A percentile compares a stretch with the other conserved stretches of the same genome.
phyloP scores from a whole-genome alignment of 1,140 invertebrate species.

The Pogonus chalceus region DNA sequence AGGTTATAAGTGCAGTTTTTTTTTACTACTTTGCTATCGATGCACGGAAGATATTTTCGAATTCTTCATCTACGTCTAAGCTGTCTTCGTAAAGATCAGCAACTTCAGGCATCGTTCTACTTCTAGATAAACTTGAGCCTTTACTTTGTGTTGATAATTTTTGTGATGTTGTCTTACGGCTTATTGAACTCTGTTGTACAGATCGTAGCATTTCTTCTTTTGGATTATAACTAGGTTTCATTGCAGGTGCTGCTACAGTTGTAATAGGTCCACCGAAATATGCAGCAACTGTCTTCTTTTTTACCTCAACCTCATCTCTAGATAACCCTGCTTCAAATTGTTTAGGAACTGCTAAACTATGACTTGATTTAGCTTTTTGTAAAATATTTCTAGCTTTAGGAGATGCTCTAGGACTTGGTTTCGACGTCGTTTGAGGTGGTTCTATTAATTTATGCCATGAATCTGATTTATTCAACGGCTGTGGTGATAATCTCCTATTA shows the following conservation, averaged over 20 bases:
- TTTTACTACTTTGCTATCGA: constrained; percentile 19
- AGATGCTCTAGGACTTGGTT: constrained; percentile 28
- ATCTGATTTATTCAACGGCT: constrained; percentile 58
- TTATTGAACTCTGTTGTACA: constrained; percentile 35
- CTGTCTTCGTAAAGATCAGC: constrained; percentile 55
- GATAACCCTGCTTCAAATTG: constrained; percentile 69
- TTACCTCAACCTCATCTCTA: constrained; percentile 58
- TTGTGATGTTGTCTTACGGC: constrained; percentile 38
- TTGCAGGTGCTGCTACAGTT: constrained; percentile 4
- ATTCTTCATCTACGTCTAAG: constrained; percentile 62
- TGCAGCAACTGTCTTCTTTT: constrained; percentile 68
- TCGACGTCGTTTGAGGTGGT: constrained; percentile 31
- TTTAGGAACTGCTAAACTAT: constrained; percentile 56
- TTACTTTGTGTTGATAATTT: constrained; percentile 38
- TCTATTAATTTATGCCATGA: constrained; percentile 63
- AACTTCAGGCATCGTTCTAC: constrained; percentile 60
- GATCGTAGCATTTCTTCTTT: neutral
- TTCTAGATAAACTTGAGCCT: constrained; percentile 45
- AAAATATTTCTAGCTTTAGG: constrained; percentile 37
- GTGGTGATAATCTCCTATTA: constrained; percentile 18
- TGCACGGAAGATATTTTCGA: constrained; percentile 60
- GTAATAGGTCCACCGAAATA: constrained; percentile 45
- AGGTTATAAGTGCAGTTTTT: neutral
- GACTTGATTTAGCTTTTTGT: constrained; percentile 59
- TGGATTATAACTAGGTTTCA: constrained; percentile 10